phyloP scores from a whole-genome alignment of 2,888 invertebrate genomes.

The Bombylius major region DNA sequence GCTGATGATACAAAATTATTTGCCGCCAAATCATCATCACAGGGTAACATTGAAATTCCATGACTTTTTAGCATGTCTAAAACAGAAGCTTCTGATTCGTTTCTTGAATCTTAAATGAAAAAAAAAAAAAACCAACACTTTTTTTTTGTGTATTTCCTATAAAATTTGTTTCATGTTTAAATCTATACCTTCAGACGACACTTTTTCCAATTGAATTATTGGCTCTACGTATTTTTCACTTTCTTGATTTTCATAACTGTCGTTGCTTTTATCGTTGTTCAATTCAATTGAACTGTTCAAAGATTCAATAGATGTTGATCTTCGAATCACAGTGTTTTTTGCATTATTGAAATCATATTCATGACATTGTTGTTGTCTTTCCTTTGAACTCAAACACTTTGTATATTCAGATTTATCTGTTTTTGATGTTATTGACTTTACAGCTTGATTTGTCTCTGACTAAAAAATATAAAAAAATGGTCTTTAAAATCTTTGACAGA shows the following conservation, averaged over 20 bases:
- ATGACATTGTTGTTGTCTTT: too few relatives aligned
- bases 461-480: conserved; percentile 14
- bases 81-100: conserved; percentile 21
- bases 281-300: too few relatives aligned
- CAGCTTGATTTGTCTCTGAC: conserved; percentile 34
- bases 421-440: conserved; percentile 27
- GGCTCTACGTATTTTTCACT: conserved; percentile 9
- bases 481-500: background rate
- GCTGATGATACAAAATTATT: conserved; percentile 60
- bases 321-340: too few relatives aligned
- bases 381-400: too few relatives aligned
- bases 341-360: too few relatives aligned
- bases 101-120: conserved; percentile 19
- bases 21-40: conserved; percentile 51
- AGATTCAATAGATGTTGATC: too few relatives aligned
- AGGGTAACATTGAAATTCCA: conserved; percentile 75
- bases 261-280: too few relatives aligned
- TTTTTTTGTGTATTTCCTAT: too few relatives aligned
- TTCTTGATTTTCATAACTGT: background rate
- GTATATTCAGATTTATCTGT: background rate
- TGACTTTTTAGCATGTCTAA: conserved; percentile 65
- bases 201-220: conserved; percentile 10
- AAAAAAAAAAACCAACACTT: too few relatives aligned
- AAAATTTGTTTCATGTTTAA: background rate
- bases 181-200: conserved; percentile 5